Base-by-base conservation (phyloP, 2,797 vertebrate species). In the Pelodytes ibericus region DNA sequence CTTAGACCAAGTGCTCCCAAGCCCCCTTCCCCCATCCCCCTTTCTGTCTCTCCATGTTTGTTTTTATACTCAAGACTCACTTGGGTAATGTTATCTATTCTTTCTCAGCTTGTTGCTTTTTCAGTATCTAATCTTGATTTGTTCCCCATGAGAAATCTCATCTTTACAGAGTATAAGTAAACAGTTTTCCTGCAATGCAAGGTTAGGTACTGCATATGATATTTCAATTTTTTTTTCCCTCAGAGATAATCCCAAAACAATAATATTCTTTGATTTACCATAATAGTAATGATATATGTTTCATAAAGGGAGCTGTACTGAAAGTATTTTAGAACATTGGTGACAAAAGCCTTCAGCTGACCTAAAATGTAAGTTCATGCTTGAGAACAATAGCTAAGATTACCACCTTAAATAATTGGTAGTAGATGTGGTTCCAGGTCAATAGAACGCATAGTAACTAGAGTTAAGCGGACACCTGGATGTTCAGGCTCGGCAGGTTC, bases 41-140 rank as follows among this genome's bases (percentile, higher is more conserved):
- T 41, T 39, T 62, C 30, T 76, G 49, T 58, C 41, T 16, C 56
- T 31, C 31, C 3, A 44, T 71, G 36, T 71, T 75, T 75, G 56
- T 68, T 68, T 53, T 67, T 68, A 60, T 75, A 20, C 25, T 64
- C 26, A 77, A 63, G 33, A 57, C 59, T 62, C 67, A 70, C 31
- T 58, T 57, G 74, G 74, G 59, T 26, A 77, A 77, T 71, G 68
- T 56, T 77, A 57, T 51, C 61, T 65, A 71, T 77, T 77, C 61
- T 71, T 66, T 71, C 57, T 33, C 61, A 59, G 75, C 60, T 65
- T 71, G 60, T 71, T 77, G 68, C 68, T 11, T 71, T 77, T 71
- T 47, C 36, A 59, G 53, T 39, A 71, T 77, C 68, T 71, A 41
- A 68, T 68, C 57, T 75, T 75, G 63, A 68, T 51, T 66, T 77